Conservation (phyloP, 2,888 invertebrate species). For the Apamea crenata region DNA sequence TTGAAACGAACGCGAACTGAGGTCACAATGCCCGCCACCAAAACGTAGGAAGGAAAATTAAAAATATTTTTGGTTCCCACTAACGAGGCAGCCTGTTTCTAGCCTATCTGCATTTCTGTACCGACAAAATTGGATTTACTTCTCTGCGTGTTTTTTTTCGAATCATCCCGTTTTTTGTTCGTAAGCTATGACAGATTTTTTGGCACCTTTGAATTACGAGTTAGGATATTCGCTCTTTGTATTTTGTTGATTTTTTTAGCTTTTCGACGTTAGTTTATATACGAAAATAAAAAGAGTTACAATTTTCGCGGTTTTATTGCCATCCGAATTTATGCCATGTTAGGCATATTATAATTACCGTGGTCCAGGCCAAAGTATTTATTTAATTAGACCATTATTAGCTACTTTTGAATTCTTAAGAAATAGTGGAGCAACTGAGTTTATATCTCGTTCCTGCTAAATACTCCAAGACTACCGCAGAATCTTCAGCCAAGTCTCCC, state of each 20-base stretch:
- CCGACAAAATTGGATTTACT: constrained; percentile 73
- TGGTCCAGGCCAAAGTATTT: too few relatives aligned
- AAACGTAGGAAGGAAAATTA: constrained; percentile 84
- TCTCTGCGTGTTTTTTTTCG: constrained; percentile 65
- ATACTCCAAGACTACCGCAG: background rate
- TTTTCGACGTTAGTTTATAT: background rate
- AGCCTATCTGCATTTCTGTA: constrained; percentile 74
- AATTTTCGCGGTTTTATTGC: background rate
- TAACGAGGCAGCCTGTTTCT: constrained; percentile 71
- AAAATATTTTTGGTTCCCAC: constrained; percentile 74
- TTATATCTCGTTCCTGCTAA: background rate
- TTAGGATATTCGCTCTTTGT: background rate
- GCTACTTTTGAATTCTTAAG: too few relatives aligned
- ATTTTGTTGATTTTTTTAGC: constrained; percentile 44
- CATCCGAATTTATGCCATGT: background rate
- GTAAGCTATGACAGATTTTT: constrained; percentile 55
- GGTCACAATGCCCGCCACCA: constrained; percentile 75
- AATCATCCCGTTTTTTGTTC: constrained; percentile 61
- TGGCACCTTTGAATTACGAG: constrained; percentile 38
- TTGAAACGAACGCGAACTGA: constrained; percentile 64
- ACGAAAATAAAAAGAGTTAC: background rate
- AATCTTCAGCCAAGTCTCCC: background rate
- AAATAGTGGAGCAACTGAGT: background rate
- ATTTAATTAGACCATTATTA: background rate
- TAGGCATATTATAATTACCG: too few relatives aligned